phyloP scores from a whole-genome alignment of 2,113 vertebrate species.

The Saimiri boliviensis region DNA sequence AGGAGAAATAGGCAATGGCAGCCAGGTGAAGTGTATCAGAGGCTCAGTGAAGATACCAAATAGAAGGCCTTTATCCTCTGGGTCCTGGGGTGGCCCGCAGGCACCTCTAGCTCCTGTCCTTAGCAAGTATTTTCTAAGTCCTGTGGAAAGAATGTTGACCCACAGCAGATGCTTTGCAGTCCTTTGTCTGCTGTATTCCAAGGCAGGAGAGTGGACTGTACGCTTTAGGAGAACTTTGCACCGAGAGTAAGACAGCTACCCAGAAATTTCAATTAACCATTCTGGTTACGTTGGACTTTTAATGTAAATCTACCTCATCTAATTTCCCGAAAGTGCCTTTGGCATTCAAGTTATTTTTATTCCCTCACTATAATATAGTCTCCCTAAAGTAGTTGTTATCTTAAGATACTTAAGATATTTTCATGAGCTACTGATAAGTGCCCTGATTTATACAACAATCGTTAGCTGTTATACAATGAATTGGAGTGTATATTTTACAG shows the following conservation, averaged over 20 bases:
- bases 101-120: neutral
- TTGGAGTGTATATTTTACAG: slow-evolving; percentile 13
- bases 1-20: neutral
- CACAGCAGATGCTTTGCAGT: neutral
- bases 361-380: neutral
- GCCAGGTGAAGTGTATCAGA: neutral
- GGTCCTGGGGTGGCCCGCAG: neutral
- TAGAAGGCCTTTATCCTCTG: neutral
- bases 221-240: neutral
- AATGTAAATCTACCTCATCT: neutral
- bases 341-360: slow-evolving; percentile 23
- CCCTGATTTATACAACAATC: neutral
- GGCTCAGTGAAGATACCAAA: neutral
- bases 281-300: neutral
- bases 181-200: neutral
- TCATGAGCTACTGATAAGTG: neutral
- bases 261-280: neutral
- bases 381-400: neutral
- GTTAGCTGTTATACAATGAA: slow-evolving; percentile 15
- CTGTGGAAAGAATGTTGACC: neutral
- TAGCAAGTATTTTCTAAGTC: neutral
- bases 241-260: neutral
- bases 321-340: slow-evolving; percentile 20
- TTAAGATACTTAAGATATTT: slow-evolving; percentile 18
- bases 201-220: neutral